Conservation (phyloP, 1,140 invertebrate species). For the Papilio polytes region DNA sequence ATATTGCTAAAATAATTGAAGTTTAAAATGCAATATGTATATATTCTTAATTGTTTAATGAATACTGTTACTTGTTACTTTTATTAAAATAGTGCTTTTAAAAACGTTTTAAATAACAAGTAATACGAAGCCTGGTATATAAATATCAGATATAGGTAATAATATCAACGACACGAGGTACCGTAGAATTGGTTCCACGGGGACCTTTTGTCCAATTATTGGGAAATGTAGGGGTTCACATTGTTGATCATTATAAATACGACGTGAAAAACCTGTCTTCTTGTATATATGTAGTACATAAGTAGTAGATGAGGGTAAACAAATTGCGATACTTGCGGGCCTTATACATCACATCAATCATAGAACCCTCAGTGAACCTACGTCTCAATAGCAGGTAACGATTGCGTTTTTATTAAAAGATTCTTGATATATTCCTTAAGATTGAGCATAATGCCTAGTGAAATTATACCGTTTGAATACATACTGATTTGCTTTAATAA, state of each 20-base stretch:
- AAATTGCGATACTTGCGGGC: constrained; percentile 80
- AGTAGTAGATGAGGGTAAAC: constrained; percentile 78
- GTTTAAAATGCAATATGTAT: no score
- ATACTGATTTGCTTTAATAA: constrained; percentile 12
- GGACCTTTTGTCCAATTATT: constrained; percentile 73
- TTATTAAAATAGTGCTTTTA: background rate
- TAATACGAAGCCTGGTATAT: background rate
- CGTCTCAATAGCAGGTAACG: constrained; percentile 51
- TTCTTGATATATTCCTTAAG: background rate
- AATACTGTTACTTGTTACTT: no score
- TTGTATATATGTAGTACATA: constrained; percentile 45
- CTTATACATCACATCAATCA: constrained; percentile 82
- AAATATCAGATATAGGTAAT: background rate
- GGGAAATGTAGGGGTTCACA: constrained; percentile 57
- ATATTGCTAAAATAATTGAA: no score
- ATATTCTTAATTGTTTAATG: no score
- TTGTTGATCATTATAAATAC: constrained; percentile 74
- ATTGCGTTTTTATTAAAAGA: constrained; percentile 33
- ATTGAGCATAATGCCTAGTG: background rate
- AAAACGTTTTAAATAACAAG: background rate
- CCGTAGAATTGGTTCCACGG: constrained; percentile 75
- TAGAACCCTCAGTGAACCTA: constrained; percentile 70
- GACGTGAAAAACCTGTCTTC: constrained; percentile 63
- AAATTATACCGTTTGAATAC: background rate
- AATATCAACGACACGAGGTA: constrained; percentile 32